phyloP scores from a whole-genome alignment of 2,113 vertebrate genomes.

The Scomber colias region DNA sequence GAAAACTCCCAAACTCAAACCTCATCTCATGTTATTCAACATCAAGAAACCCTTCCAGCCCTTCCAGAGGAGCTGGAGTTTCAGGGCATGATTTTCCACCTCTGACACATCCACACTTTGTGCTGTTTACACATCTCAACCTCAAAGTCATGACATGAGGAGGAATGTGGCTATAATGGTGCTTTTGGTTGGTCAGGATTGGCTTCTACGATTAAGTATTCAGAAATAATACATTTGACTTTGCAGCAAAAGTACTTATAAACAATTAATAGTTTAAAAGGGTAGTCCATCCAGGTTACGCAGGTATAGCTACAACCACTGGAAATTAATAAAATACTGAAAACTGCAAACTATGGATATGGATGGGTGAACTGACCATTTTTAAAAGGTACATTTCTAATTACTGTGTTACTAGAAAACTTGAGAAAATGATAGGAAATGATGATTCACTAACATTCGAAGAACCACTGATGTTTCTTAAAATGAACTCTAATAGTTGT shows the following conservation, averaged over 20 bases:
- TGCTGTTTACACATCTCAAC: not conserved
- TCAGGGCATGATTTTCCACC: constrained; percentile 62
- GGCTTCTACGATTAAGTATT: constrained; percentile 13
- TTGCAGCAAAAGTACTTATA: constrained; percentile 27
- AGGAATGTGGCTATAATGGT: constrained; percentile 10
- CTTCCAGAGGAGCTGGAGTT: constrained; percentile 82
- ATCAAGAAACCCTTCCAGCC: constrained; percentile 77
- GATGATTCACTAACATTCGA: constrained; percentile 8
- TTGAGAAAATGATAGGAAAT: constrained; percentile 31
- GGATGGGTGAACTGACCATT: constrained; percentile 3
- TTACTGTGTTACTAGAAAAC: constrained; percentile 11
- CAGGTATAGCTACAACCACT: too few relatives aligned
- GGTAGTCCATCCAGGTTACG: not conserved
- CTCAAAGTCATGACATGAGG: not conserved
- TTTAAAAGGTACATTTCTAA: not conserved
- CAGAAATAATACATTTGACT: not conserved
- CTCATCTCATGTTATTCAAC: constrained; percentile 69
- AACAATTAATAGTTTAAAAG: constrained; percentile 14
- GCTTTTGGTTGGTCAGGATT: not conserved
- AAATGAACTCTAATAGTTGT: not conserved
- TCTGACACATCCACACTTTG: not conserved
- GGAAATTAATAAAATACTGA: not conserved
- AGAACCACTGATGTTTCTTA: constrained; percentile 43
- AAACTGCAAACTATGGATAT: not conserved
- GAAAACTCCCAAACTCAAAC: constrained; percentile 66